Base-by-base conservation (phyloP, 2,797 vertebrate species). In the Uromys caudimaculatus region DNA sequence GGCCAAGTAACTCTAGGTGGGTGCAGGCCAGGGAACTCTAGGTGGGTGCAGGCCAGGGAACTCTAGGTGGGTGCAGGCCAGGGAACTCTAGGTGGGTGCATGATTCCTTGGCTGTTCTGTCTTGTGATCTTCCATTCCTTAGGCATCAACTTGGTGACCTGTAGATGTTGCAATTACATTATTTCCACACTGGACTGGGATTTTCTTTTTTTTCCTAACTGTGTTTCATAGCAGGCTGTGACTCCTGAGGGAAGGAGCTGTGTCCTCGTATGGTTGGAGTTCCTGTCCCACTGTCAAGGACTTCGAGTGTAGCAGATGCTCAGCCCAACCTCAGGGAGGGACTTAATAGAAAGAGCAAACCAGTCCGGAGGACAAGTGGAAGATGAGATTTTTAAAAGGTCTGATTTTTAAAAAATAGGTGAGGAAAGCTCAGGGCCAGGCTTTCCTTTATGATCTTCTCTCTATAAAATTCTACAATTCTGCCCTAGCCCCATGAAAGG, bases 371-470 rank as follows among this genome's bases (percentile, higher is more conserved):
- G 54, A 38, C 14, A 85, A 17, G 71, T 84, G 35, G 86, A 56
- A 81, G 41, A 81, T 79, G 75, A 75, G 32, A 47, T 91, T 91
- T 56, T 73, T 62, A 58, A 88, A 93, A 67, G 38, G 78, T 38
- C 23, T 41, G 58, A 78, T 52, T 90, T 91, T 62, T n/a, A n/a
- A 86, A 95, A 96, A 95, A n/a, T 52, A 62, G 19, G 58, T 9
- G n/a, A 91, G 62, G 35, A 69, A 84, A 95, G 27, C 50, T 73
- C 64, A 50, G 24, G 87, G 17, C 27, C 69, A 91, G 17, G 3
- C 79, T 96, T 94, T 77, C 76, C 47, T 77, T 62, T 81, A 93
- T 35, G 23, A 76, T 73, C n/a, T 90, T 76, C 89, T 90, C 1
- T n/a, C 12, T 82, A 52, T 85, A 90, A 85, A 95, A 93, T 86